These are phyloP conservation scores for Euphydryas editha DNA, from an alignment of 2,888 invertebrate genomes.

Conservation along the genomic window DNA sequence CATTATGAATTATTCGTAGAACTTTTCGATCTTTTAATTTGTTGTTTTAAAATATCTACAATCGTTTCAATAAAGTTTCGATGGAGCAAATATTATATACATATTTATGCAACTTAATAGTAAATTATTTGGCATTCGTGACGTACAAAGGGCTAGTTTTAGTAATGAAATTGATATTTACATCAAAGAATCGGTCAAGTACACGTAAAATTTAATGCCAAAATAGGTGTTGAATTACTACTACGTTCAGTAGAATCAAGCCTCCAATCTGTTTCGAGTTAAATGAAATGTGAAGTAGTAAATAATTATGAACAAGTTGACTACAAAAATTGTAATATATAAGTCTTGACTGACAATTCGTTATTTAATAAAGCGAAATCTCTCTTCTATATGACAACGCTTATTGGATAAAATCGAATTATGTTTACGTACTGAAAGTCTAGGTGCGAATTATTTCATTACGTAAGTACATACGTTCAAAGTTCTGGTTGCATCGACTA, in stretches of 20 bases:
- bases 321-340: not conserved
- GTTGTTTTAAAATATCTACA: not conserved
- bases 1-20: not conserved
- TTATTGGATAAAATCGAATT: constrained; percentile 23
- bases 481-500: constrained; percentile 56
- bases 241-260: not conserved
- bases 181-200: constrained; percentile 13
- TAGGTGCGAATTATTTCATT: constrained; percentile 64
- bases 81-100: not conserved
- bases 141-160: constrained; percentile 14
- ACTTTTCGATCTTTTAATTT: not conserved
- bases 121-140: constrained; percentile 8
- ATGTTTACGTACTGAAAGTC: constrained; percentile 55
- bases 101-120: too few relatives aligned
- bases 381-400: constrained; percentile 29
- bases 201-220: constrained; percentile 8
- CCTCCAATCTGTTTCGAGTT: not conserved
- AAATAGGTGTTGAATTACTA: constrained; percentile 12
- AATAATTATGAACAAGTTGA: not conserved
- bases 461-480: constrained; percentile 51
- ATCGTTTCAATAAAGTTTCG: not conserved
- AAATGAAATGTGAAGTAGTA: not conserved
- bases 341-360: not conserved
- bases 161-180: constrained; percentile 13
- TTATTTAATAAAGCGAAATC: constrained; percentile 8